A percentile compares a stretch with the other conserved stretches of the same genome.
These are phyloP conservation scores for Caracal caracal DNA, from an alignment of 2,113 vertebrate species.

Conservation along the genomic window DNA sequence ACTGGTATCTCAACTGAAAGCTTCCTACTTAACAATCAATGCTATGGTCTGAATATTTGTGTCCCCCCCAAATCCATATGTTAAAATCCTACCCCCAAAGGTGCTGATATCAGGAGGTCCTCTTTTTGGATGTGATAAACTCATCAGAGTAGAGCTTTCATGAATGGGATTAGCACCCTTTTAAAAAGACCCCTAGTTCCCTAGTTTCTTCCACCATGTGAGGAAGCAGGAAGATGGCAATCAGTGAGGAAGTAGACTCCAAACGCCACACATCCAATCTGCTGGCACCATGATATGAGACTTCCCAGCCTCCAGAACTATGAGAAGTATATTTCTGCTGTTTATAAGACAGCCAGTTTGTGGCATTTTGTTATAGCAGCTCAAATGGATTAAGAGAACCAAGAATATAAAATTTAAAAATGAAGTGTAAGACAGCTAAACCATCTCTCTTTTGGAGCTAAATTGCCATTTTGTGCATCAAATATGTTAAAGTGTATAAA, in stretches of 20 bases:
- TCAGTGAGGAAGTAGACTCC: not conserved
- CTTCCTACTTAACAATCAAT: not conserved
- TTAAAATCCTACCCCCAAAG: not conserved
- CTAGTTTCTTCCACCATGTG: not conserved
- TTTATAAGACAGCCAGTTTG: not conserved
- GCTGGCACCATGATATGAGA: not conserved
- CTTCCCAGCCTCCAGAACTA: not conserved
- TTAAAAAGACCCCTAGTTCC: not conserved
- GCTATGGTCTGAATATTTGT: not conserved
- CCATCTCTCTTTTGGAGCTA: not conserved
- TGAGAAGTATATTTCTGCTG: not conserved
- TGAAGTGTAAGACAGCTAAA: not conserved
- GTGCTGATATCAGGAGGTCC: not conserved
- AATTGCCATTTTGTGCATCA: not conserved
- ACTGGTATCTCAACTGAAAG: not conserved
- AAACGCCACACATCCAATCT: not conserved
- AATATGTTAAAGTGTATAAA: not conserved
- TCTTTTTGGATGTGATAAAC: not conserved
- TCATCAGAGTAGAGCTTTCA: not conserved
- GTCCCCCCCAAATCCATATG: not conserved
- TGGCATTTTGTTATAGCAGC: not conserved
- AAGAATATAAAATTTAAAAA: not conserved
- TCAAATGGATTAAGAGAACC: not conserved
- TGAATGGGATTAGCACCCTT: not conserved
- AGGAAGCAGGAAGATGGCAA: not conserved